Percentiles rank a stretch among this genome's conserved stretches.
Conservation (phyloP, 2,797 vertebrate species). For the Pantherophis alleghaniensis region DNA sequence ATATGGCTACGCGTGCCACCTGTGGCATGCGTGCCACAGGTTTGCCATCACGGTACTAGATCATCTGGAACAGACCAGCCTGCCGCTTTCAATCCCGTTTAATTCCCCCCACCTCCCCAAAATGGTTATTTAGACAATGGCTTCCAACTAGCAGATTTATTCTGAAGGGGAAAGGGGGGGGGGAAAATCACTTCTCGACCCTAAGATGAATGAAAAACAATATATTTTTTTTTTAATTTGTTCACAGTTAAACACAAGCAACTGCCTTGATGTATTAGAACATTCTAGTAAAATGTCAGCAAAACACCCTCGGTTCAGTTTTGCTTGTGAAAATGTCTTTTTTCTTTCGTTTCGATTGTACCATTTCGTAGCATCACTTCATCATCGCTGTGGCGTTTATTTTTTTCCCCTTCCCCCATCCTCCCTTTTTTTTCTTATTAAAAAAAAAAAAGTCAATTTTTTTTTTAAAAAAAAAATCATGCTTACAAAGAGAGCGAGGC, state of each 20-base stretch:
- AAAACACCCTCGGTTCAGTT: constrained; percentile 69
- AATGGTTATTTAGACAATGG: fast-evolving
- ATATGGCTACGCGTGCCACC: too few relatives aligned
- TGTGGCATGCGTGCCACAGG: too few relatives aligned
- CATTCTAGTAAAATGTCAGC: constrained; percentile 78
- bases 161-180: fast-evolving
- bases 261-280: constrained; percentile 89
- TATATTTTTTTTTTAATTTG: constrained; percentile 91
- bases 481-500: constrained; percentile 89
- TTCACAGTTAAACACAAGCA: constrained; percentile 99
- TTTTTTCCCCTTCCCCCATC: neutral
- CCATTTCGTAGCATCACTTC: constrained; percentile 78
- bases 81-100: neutral
- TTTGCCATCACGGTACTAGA: too few relatives aligned
- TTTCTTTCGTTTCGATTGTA: constrained; percentile 84
- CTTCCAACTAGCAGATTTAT: neutral
- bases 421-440: neutral
- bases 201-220: constrained; percentile 93
- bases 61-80: neutral
- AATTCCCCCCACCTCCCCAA: neutral
- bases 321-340: constrained; percentile 44
- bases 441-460: constrained; percentile 71
- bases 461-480: constrained; percentile 72
- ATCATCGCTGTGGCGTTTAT: constrained; percentile 75
- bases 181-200: neutral